Evolutionary conservation across 2,797 vertebrate genomes (phyloP).

Genomic region (Coranthus polyacanthus): DNA sequence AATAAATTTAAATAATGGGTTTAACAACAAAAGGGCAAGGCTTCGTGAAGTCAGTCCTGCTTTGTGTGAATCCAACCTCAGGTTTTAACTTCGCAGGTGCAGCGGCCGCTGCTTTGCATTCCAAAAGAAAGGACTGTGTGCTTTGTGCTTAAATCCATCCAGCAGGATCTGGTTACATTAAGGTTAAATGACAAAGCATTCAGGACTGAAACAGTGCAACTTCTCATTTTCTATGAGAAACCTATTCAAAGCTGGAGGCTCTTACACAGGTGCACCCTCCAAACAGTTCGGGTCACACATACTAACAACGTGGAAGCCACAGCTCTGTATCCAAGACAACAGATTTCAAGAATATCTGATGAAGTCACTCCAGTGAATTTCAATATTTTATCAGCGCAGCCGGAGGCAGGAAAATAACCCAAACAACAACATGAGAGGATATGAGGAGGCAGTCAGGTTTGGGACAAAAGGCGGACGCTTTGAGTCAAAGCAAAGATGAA

Average conservation of each 20-base stretch:
- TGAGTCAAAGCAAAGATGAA: constrained; percentile 23
- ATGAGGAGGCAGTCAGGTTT: constrained; percentile 19
- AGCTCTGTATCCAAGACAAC: constrained; percentile 73
- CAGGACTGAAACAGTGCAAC: constrained; percentile 4
- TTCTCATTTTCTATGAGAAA: constrained; percentile 22
- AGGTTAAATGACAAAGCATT: constrained; percentile 18
- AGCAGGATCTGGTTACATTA: constrained; percentile 24
- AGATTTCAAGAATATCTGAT: constrained; percentile 75
- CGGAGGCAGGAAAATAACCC: constrained; percentile 55
- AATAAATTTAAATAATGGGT: background rate
- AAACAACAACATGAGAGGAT: constrained; percentile 42
- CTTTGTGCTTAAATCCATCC: constrained; percentile 12
- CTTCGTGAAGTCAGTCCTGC: background rate
- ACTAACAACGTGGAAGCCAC: constrained; percentile 9
- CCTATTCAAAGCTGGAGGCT: constrained; percentile 4
- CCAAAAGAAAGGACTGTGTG: background rate
- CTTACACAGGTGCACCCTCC: constrained; percentile 28
- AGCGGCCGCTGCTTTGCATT: constrained; percentile 38
- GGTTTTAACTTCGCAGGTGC: constrained; percentile 50
- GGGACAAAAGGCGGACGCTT: background rate
- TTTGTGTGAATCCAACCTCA: constrained; percentile 30
- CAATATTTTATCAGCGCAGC: constrained; percentile 76
- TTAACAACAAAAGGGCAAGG: background rate
- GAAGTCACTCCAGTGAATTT: constrained; percentile 69
- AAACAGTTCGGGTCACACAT: constrained; percentile 41